A percentile compares a stretch with the other conserved stretches of the same genome.
Conservation (phyloP, 2,797 vertebrate species). For the Neopelma chrysocephalum region DNA sequence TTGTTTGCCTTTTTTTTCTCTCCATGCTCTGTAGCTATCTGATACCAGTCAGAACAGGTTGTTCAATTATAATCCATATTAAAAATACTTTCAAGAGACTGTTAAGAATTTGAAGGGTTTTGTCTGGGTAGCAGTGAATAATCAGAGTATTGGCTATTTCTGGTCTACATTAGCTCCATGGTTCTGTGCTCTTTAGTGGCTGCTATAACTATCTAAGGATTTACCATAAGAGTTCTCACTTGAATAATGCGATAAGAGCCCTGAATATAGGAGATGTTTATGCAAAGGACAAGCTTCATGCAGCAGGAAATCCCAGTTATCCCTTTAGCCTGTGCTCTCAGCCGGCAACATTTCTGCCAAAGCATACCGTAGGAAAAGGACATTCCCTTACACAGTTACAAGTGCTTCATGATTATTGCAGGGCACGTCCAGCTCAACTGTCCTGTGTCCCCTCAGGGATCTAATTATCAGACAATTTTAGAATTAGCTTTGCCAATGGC, state of each 20-base stretch:
- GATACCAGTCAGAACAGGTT: not conserved
- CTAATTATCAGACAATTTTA: slow-evolving; percentile 19
- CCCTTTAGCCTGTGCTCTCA: slow-evolving; percentile 60
- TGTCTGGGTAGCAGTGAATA: not conserved
- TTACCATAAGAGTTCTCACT: slow-evolving; percentile 62
- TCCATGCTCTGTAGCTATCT: not conserved
- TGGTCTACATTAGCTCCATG: not conserved
- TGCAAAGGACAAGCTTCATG: slow-evolving; percentile 74
- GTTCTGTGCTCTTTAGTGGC: slow-evolving; percentile 44
- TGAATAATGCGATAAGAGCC: slow-evolving; percentile 72
- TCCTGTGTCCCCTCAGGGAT: slow-evolving; percentile 6
- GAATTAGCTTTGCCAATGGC: slow-evolving; percentile 70
- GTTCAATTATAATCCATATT: not conserved
- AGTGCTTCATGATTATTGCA: slow-evolving; percentile 53
- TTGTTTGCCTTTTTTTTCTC: not conserved
- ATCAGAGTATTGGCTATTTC: not conserved
- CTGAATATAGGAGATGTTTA: slow-evolving; percentile 73
- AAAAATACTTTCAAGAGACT: not conserved
- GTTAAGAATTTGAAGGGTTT: not conserved
- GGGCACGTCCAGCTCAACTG: not conserved
- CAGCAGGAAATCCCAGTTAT: slow-evolving; percentile 78
- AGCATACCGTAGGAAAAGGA: slow-evolving; percentile 59
- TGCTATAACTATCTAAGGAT: slow-evolving; percentile 66
- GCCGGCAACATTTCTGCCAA: slow-evolving; percentile 57
- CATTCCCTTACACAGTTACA: slow-evolving; percentile 62